Conservation (phyloP, 2,797 vertebrate genomes). For the Artibeus jamaicensis region DNA sequence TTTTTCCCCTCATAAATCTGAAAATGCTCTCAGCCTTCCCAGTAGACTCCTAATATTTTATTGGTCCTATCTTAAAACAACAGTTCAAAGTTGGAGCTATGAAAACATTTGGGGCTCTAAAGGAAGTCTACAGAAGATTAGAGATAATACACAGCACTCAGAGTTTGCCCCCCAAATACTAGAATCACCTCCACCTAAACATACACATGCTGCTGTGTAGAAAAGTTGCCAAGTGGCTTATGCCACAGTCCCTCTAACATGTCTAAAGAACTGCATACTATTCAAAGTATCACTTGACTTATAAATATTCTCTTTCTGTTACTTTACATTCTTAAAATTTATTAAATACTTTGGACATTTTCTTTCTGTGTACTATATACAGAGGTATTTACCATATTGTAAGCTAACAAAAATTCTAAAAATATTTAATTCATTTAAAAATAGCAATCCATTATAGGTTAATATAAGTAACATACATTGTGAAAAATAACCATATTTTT, state of each 20-base stretch:
- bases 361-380: not conserved
- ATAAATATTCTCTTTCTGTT: not conserved
- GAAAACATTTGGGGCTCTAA: slow-evolving; percentile 81
- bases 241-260: not conserved
- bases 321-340: not conserved
- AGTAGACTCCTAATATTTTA: slow-evolving; percentile 89
- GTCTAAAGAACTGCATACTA: not conserved
- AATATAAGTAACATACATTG: not conserved
- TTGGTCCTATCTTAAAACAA: slow-evolving; percentile 88
- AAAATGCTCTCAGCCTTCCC: slow-evolving; percentile 85
- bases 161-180: slow-evolving; percentile 39
- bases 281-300: not conserved
- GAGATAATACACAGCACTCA: slow-evolving; percentile 20
- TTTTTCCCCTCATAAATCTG: slow-evolving; percentile 88
- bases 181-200: not conserved
- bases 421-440: not conserved
- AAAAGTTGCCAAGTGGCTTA: not conserved
- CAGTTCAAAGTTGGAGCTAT: slow-evolving; percentile 88
- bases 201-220: not conserved
- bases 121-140: slow-evolving; percentile 46
- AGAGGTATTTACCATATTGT: not conserved
- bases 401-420: not conserved
- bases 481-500: not conserved
- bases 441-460: not conserved
- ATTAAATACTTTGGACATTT: not conserved